Conservation (phyloP, 2,113 vertebrate genomes). For the Xenopus laevis region DNA sequence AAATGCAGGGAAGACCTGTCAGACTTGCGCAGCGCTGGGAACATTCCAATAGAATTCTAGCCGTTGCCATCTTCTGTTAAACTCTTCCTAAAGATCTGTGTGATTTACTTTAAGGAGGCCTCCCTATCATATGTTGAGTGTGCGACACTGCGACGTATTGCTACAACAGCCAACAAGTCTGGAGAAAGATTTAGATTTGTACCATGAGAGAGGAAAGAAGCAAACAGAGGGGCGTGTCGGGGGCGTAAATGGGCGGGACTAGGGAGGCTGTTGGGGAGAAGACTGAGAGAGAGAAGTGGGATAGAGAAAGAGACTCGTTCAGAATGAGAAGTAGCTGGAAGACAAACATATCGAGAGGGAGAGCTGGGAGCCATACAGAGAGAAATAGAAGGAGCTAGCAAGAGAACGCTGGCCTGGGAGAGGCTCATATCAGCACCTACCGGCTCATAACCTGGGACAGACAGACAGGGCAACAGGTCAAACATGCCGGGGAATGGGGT, state of each 20-base stretch:
- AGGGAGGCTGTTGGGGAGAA: background rate
- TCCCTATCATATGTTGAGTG: no score
- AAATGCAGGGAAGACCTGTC: no score
- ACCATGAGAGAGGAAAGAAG: background rate
- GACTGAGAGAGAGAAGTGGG: slow-evolving; percentile 19
- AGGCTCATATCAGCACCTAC: background rate
- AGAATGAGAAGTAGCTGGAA: slow-evolving; percentile 23
- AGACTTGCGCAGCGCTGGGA: no score
- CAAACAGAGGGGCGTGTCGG: background rate
- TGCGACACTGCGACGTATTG: no score
- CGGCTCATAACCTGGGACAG: background rate
- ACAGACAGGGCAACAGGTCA: slow-evolving; percentile 20
- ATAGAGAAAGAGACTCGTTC: slow-evolving; percentile 1
- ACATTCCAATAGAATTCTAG: no score
- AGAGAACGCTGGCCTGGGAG: background rate
- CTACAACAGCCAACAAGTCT: no score
- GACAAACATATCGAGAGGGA: background rate
- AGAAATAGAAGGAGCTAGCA: background rate
- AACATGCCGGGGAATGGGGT: slow-evolving; percentile 68
- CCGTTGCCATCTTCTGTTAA: no score
- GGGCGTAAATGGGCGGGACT: slow-evolving; percentile 18
- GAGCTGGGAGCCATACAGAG: background rate
- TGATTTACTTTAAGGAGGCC: no score
- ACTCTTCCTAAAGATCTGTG: no score
- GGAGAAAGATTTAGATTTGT: no score